Percentiles rank a stretch among this genome's conserved stretches.
These are phyloP conservation scores for Gallinago undulata DNA, from an alignment of 2,113 vertebrate genomes.

Conservation along the genomic window DNA sequence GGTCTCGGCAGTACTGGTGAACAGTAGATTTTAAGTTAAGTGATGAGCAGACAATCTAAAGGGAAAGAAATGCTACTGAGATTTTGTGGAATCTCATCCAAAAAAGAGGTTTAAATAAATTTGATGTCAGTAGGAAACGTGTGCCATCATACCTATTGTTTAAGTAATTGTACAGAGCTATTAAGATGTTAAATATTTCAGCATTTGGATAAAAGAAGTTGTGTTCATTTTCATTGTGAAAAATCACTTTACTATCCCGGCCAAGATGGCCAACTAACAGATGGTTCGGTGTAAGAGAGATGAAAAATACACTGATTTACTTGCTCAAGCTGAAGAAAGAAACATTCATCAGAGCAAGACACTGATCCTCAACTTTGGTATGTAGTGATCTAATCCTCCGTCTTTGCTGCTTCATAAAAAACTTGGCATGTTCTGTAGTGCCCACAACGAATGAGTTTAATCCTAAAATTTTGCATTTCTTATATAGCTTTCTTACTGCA, in stretches of 20 bases:
- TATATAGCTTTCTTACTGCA: not conserved
- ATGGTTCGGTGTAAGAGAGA: not conserved
- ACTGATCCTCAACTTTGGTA: not conserved
- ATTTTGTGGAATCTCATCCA: not conserved
- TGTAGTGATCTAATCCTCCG: not conserved
- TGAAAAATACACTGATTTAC: not conserved
- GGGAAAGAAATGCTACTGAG: not conserved
- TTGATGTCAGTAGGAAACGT: not conserved
- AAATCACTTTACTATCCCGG: not conserved
- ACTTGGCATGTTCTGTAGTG: not conserved
- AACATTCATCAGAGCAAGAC: not conserved
- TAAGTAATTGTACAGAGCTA: not conserved
- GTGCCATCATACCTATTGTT: not conserved
- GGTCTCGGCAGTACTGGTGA: not conserved
- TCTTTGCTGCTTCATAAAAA: not conserved
- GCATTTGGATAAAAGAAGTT: not conserved
- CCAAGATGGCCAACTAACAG: not conserved
- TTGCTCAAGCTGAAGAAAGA: not conserved
- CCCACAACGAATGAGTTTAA: not conserved
- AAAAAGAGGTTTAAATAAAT: not conserved
- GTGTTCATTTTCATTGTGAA: not conserved
- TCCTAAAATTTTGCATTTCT: not conserved
- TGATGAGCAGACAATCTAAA: not conserved
- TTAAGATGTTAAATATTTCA: conserved; percentile 12
- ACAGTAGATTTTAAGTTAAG: not conserved